Base-by-base conservation (phyloP, 1,140 invertebrate species). In the Colletes gigas region DNA sequence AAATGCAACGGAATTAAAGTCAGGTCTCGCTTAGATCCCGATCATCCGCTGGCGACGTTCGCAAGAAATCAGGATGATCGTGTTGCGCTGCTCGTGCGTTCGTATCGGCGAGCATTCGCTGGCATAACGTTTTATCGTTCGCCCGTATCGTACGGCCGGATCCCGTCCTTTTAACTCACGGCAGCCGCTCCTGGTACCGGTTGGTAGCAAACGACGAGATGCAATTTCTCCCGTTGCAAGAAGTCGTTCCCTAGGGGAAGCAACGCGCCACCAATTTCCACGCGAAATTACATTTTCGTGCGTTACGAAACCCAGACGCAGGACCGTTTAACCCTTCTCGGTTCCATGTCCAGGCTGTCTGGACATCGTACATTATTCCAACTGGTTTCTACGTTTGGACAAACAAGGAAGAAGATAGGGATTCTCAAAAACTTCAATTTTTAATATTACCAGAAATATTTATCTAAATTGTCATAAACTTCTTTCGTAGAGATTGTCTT, bases 121-220 rank as follows among this genome's bases (percentile, higher is more conserved):
- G 69, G 60, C 75, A 78, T 82, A 78, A 82, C 79, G 74, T 82
- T 83, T 84, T 84, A 84, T 84, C 83, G 80, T 55, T 47, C 54
- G 14, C 15, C 50, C 72, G 63, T 67, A 68, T 80, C 71, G n/a
- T 74, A 19, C 63, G 59, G 15, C 30, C 44, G 21, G 55, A 65
- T 59, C 55, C 47, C 68, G 50, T 72, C 39, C 60, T 59, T 17
- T 73, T 54, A 52, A n/a, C 67, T 47, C 47, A 10, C 60, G 69
- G n/a, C 44, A 63, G 14, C 77, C 69, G 77, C 62, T 73, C 21
- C 68, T 54, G 68, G 57, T 17, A 63, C 69, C 47, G 57, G 14
- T 59, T 62, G 54, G 44, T 71, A 62, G 39, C 47, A 8, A 15
- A 47, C 41, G 41, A 12, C n/a, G 39, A 72, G 39, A 65, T 30